Conservation (phyloP, 2,113 vertebrate genomes). For the Columba livia region DNA sequence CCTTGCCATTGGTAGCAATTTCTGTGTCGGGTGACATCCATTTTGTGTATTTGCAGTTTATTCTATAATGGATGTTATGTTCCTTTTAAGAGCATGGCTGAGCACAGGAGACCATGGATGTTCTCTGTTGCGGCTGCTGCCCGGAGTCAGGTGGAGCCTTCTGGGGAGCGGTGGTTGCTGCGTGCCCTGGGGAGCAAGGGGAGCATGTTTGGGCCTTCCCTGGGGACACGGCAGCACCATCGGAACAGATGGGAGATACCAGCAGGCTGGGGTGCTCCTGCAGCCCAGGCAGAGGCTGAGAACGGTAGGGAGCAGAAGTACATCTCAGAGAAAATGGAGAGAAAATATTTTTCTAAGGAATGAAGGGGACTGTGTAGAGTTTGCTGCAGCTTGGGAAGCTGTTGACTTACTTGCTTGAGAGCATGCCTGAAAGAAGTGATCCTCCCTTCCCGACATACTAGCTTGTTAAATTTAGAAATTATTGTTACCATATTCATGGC, state of each 20-base stretch:
- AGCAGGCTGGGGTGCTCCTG: background rate
- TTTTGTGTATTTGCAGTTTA: background rate
- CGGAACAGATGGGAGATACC: background rate
- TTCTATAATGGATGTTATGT: background rate
- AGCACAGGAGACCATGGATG: background rate
- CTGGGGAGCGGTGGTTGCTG: background rate
- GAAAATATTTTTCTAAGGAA: background rate
- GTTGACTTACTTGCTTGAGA: background rate
- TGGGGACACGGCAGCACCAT: background rate
- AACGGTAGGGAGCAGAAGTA: background rate
- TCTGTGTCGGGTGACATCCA: background rate
- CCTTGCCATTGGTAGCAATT: background rate
- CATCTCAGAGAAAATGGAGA: background rate
- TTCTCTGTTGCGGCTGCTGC: background rate
- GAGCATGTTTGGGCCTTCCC: background rate
- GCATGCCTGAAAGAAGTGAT: background rate
- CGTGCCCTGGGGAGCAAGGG: rapidly evolving
- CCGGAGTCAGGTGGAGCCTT: background rate
- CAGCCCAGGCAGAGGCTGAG: background rate
- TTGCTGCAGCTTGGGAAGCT: background rate
- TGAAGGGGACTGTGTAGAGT: background rate
- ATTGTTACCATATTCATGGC: background rate
- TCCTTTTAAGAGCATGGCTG: background rate
- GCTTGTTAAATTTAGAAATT: background rate
- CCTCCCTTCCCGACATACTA: background rate